These are phyloP conservation scores for Zosterops lateralis DNA, from an alignment of 2,113 vertebrate species.

Conservation along the genomic window DNA sequence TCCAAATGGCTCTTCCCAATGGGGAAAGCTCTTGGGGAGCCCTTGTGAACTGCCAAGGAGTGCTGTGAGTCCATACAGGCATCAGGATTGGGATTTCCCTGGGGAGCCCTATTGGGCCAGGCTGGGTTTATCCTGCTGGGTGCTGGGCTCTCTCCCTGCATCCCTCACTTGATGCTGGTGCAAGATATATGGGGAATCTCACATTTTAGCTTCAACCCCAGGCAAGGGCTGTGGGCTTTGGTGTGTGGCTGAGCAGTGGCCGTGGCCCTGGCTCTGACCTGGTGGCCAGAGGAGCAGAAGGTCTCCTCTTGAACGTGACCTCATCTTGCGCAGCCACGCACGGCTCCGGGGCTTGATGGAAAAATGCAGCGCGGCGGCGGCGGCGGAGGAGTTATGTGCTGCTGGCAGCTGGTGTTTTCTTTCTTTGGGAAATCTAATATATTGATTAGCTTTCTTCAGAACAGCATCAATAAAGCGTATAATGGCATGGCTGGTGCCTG, in stretches of 20 bases:
- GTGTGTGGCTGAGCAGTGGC: accelerated
- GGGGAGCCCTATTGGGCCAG: accelerated
- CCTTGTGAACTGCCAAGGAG: not conserved
- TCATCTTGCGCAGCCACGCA: not conserved
- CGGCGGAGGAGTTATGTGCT: slow-evolving; percentile 32
- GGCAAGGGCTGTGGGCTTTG: accelerated
- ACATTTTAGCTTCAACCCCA: not conserved
- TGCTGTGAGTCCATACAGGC: not conserved
- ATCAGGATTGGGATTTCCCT: accelerated
- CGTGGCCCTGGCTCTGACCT: slow-evolving; percentile 17
- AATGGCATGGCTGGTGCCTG: slow-evolving; percentile 66
- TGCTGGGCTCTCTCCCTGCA: accelerated
- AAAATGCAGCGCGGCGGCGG: not conserved
- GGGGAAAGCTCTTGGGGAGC: not conserved
- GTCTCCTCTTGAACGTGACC: slow-evolving; percentile 41
- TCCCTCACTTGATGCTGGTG: not conserved
- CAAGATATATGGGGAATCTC: not conserved
- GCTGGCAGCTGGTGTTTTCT: slow-evolving; percentile 69
- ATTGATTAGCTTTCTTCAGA: slow-evolving; percentile 75
- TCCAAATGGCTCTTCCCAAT: not conserved
- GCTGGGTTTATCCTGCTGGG: not conserved
- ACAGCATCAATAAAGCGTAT: slow-evolving; percentile 69
- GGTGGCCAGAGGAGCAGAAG: not conserved
- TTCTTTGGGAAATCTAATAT: slow-evolving; percentile 75
- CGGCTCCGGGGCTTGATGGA: slow-evolving; percentile 33